Evolutionary conservation across 2,797 vertebrate genomes (phyloP).

Genomic region (Platalea minor): DNA sequence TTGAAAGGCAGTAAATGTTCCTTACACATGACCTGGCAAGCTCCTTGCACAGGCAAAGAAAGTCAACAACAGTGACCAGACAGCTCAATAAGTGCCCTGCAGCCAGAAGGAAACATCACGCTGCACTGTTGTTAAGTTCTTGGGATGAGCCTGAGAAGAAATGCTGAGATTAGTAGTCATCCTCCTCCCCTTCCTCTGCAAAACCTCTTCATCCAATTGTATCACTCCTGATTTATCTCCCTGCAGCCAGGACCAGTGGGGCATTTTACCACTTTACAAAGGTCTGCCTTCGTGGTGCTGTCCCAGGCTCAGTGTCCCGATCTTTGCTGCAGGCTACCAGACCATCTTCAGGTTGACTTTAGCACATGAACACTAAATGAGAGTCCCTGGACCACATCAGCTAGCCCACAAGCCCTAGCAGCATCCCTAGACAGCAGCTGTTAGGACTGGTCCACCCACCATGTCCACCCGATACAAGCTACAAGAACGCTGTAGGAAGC

Average conservation of each 20-base stretch:
- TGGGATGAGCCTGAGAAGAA: neutral
- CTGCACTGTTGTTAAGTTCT: neutral
- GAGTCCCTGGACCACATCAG: neutral
- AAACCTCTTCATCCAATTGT: neutral
- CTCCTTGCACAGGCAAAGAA: neutral
- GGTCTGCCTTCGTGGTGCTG: neutral
- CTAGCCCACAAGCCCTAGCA: neutral
- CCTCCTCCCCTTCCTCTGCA: neutral
- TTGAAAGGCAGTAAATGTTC: neutral
- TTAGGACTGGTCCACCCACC: neutral
- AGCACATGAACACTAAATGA: neutral
- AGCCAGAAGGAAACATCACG: neutral
- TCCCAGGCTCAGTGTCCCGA: neutral
- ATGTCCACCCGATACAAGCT: neutral
- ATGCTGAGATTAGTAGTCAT: neutral
- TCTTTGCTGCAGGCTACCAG: neutral
- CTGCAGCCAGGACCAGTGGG: neutral
- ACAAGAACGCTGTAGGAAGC: neutral
- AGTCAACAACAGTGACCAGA: neutral
- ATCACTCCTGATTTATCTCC: neutral
- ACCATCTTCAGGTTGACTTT: neutral
- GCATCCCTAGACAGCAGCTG: neutral
- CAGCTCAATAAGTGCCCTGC: accelerated
- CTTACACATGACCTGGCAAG: neutral
- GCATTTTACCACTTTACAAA: neutral